phyloP scores from a whole-genome alignment of 2,797 vertebrate species.

The Cryptoprocta ferox region DNA sequence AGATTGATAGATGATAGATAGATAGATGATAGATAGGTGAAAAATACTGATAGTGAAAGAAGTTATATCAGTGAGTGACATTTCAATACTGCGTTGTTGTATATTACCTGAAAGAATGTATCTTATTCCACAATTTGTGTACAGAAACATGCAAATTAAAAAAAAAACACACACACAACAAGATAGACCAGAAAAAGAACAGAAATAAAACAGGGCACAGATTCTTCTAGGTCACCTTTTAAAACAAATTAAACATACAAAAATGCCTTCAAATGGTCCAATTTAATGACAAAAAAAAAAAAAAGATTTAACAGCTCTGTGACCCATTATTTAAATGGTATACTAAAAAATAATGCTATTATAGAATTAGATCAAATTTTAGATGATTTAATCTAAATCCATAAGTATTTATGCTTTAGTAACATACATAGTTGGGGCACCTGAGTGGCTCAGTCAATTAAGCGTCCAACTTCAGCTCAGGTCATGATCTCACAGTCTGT shows the following conservation, averaged over 20 bases:
- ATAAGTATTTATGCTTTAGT: slow-evolving; percentile 20
- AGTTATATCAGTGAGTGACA: neutral
- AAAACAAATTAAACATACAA: neutral
- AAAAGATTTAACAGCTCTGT: neutral
- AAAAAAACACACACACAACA: neutral
- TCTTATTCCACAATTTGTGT: neutral
- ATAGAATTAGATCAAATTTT: neutral
- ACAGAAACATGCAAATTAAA: neutral
- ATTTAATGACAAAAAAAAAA: neutral
- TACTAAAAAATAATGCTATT: neutral
- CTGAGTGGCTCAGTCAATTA: too few species aligned
- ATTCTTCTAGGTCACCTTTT: neutral
- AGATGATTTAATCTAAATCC: slow-evolving; percentile 33
- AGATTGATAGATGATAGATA: neutral
- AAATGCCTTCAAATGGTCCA: neutral
- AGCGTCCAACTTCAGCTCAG: too few species aligned
- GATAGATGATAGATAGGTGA: too few species aligned
- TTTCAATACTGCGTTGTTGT: neutral
- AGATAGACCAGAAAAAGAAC: neutral
- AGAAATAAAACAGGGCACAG: neutral
- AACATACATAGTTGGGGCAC: neutral
- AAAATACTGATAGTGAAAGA: neutral
- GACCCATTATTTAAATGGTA: neutral
- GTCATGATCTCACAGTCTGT: too few species aligned
- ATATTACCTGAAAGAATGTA: neutral